Evolutionary conservation across 53 echinoderm and acorn worm species (phyloP).

Genomic region (Arbacia lixula): DNA sequence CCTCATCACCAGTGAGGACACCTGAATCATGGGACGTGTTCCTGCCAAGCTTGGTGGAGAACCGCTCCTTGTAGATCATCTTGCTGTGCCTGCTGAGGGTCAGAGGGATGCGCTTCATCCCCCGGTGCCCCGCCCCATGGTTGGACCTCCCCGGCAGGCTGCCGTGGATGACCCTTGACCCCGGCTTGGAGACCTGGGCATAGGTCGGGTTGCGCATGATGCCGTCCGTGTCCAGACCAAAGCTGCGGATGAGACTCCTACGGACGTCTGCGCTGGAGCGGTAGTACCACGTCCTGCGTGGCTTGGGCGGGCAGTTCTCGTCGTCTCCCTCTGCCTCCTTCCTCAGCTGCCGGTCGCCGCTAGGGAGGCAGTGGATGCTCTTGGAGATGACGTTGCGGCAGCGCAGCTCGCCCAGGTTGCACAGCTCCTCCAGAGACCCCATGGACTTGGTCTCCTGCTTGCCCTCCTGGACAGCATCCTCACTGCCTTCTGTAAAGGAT

Average conservation of each 20-base stretch:
- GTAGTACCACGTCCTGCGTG: slow-evolving; percentile 95
- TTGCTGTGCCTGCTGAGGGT: slow-evolving; percentile 40
- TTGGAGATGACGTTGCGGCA: slow-evolving; percentile 46
- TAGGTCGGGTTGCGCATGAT: slow-evolving; percentile 55
- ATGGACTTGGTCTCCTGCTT: slow-evolving; percentile 62
- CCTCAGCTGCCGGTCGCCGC: slow-evolving; percentile 40
- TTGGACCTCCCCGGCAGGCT: slow-evolving; percentile 41
- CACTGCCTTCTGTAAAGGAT: slow-evolving; percentile 70
- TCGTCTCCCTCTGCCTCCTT: slow-evolving; percentile 53
- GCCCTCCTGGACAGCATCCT: slow-evolving; percentile 70
- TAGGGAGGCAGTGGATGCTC: slow-evolving; percentile 53
- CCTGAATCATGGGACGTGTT: slow-evolving; percentile 77
- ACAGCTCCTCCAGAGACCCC: slow-evolving; percentile 72
- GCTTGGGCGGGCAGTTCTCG: slow-evolving; percentile 78
- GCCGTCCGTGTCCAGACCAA: slow-evolving; percentile 61
- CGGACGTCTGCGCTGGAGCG: slow-evolving; percentile 91
- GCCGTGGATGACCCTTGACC: slow-evolving; percentile 42
- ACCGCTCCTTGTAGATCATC: slow-evolving; percentile 50
- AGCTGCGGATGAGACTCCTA: slow-evolving; percentile 77
- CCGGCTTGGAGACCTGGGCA: slow-evolving; percentile 45
- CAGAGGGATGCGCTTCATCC: slow-evolving; percentile 55
- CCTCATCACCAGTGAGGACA: slow-evolving; percentile 76
- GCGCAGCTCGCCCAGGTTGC: slow-evolving; percentile 62
- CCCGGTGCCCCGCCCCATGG: slow-evolving; percentile 39
- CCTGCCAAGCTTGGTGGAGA: slow-evolving; percentile 53